Evolutionary conservation across 1,140 invertebrate genomes (phyloP), one percentile per base, ranked within the genome.

Genomic region (Dendrolimus kikuchii): DNA sequence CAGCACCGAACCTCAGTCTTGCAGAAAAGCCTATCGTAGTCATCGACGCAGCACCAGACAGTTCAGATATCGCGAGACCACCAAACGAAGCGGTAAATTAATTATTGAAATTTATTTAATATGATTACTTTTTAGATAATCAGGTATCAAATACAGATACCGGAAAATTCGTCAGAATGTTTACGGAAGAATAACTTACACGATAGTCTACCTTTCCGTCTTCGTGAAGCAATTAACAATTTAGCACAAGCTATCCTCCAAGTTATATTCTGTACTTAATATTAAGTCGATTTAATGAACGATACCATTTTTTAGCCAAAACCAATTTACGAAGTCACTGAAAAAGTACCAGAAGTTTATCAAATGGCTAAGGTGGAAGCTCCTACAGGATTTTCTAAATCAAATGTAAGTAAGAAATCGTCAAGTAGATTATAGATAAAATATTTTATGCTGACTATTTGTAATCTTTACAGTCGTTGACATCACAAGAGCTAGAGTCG

Each of bases 1-100:
- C 93, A 68, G 94, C 94, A 6, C 94, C 94, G 6, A 94, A 95
- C 81, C 81, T 94, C n/a, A 91, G 91, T 57, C 68, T 88, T 7
- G 77, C 84, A 0, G 82, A 87, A 61, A 87, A 86, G 55, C 85
- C 86, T 0, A 88, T 88, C 40, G 73, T 88, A 4, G 87, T 88
- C 42, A 63, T 75, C 6, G 81, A 85, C 7, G 49, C 58, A 4
- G 52, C 64, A 0, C 67, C 74, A 6, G 80, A 83, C 9, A 45
- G 54, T 2, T 51, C 62, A 0, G 66, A 73, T 8, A 65, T 45
- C 70, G 23, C 23, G 23, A 23, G 23, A 23, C 62, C 55, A 4
- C 55, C 60, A 43, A 50, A 70, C 8, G 71, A 75, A 55, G 41
- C 42, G 57, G 81, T 81, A 64, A 59, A 65, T 56, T 48, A 45